Conservation (phyloP, 2,888 invertebrate species). For the Brachynemurus nebulosus region DNA sequence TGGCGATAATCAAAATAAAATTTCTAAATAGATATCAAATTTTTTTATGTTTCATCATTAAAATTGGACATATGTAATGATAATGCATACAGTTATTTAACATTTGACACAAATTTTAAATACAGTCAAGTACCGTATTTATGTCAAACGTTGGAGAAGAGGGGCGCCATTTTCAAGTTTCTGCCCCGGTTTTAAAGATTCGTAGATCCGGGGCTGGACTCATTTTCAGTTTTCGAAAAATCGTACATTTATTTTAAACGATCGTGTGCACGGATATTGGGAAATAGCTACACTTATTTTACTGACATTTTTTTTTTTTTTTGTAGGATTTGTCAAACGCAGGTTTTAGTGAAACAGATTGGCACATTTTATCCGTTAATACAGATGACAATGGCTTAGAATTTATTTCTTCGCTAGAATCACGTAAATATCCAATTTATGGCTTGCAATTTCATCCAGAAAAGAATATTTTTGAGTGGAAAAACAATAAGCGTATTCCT, state of each 20-base stretch:
- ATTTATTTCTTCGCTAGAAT: constrained; percentile 70
- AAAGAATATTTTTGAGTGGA: constrained; percentile 71
- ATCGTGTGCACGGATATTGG: neutral
- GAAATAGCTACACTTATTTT: neutral
- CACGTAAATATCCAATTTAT: constrained; percentile 61
- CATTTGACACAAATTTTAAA: no score
- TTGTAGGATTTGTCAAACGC: neutral
- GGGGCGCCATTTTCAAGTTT: no score
- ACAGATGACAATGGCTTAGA: constrained; percentile 45
- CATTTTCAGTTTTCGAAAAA: no score
- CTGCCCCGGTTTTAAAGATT: no score
- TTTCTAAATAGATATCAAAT: no score
- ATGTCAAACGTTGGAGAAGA: no score
- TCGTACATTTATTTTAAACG: neutral
- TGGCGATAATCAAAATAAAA: no score
- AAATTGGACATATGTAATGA: no score
- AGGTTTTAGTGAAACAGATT: constrained; percentile 29
- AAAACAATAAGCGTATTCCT: constrained; percentile 40
- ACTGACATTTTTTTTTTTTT: neutral
- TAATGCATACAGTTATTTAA: no score
- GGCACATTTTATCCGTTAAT: constrained; percentile 58
- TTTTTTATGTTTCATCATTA: no score
- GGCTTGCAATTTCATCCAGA: constrained; percentile 88
- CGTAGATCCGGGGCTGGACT: no score
- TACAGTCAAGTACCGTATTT: no score